Evolutionary conservation across 2,113 vertebrate species (phyloP).

Genomic region (Mohoua ochrocephala): DNA sequence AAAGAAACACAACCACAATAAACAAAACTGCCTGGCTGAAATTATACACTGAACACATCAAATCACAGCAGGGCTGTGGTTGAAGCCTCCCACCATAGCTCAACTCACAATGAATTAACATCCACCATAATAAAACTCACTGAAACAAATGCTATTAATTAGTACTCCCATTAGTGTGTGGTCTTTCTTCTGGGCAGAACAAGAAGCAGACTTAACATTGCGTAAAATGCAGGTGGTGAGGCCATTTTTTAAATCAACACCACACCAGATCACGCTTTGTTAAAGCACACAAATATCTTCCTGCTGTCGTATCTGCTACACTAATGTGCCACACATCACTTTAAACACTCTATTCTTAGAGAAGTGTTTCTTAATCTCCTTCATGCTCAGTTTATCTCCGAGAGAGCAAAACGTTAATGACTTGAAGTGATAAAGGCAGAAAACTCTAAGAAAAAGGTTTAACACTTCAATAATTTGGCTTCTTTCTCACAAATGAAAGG

Average conservation of each 20-base stretch:
- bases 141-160: background rate
- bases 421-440: background rate
- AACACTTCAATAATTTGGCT: background rate
- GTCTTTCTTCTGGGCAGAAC: background rate
- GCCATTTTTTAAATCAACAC: background rate
- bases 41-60: background rate
- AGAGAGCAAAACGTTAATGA: background rate
- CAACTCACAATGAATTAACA: background rate
- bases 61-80: background rate
- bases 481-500: background rate
- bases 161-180: background rate
- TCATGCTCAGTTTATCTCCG: background rate
- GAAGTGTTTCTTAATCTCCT: background rate
- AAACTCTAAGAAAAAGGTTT: background rate
- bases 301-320: background rate
- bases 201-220: background rate
- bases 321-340: background rate
- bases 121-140: background rate
- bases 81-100: background rate
- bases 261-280: background rate
- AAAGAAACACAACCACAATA: constrained; percentile 5
- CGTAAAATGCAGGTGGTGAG: background rate
- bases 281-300: background rate
- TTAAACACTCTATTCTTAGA: background rate
- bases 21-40: constrained; percentile 10